phyloP scores from a whole-genome alignment of 2,888 invertebrate species.

The Lathronympha strigana region DNA sequence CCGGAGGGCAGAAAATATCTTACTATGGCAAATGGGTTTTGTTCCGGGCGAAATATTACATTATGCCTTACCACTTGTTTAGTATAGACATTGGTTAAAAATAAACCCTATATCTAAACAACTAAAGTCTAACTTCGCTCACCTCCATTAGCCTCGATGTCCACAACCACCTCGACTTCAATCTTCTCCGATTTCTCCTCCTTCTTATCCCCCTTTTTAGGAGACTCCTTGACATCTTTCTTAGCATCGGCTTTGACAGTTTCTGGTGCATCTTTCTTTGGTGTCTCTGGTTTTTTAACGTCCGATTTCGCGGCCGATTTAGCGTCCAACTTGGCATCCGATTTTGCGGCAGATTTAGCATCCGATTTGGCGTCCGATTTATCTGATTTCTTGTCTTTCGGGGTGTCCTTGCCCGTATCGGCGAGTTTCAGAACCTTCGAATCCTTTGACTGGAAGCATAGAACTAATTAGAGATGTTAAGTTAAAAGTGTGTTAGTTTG shows the following conservation, averaged over 20 bases:
- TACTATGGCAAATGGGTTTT: no score
- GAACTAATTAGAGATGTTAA: conserved; percentile 44
- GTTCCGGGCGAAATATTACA: no score
- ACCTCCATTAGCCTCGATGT: conserved; percentile 62
- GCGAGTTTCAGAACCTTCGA: conserved; percentile 56
- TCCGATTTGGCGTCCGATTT: conserved; percentile 53
- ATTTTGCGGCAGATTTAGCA: conserved; percentile 46
- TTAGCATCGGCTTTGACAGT: conserved; percentile 47
- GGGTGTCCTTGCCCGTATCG: conserved; percentile 19
- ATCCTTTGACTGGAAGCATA: conserved; percentile 67
- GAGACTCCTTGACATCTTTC: conserved; percentile 41
- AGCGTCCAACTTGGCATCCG: conserved; percentile 57
- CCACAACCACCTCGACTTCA: conserved; percentile 60
- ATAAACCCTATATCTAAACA: not conserved
- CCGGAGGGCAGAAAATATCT: no score
- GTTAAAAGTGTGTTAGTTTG: conserved; percentile 30
- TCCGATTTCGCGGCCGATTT: conserved; percentile 30
- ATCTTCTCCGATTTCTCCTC: conserved; percentile 48
- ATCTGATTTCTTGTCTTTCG: conserved; percentile 48
- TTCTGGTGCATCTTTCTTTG: conserved; percentile 41
- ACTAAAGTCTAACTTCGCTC: conserved; percentile 45
- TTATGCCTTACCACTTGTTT: no score
- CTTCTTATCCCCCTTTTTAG: conserved; percentile 41
- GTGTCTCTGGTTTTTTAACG: conserved; percentile 29
- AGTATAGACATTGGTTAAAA: no score